Conservation (phyloP, 1,140 invertebrate genomes). For the Cydia splendana region DNA sequence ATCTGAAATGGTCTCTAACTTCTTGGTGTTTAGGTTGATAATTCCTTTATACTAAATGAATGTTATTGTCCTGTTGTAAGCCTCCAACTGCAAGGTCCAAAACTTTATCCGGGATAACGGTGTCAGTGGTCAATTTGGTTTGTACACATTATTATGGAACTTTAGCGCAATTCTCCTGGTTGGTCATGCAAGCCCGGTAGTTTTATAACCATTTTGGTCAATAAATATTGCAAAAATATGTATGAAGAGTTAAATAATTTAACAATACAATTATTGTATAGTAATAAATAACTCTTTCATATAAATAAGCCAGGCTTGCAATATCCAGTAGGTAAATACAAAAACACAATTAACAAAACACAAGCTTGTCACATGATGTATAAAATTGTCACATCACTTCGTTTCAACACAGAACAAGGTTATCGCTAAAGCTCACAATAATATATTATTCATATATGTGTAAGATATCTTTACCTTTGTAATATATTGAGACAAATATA, state of each 20-base stretch:
- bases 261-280: too few relatives aligned
- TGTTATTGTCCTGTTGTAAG: slow-evolving; percentile 71
- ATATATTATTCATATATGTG: not conserved
- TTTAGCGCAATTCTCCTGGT: slow-evolving; percentile 48
- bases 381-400: slow-evolving; percentile 18
- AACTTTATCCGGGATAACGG: slow-evolving; percentile 74
- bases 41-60: slow-evolving; percentile 49
- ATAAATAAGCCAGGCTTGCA: not conserved
- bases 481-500: not conserved
- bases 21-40: slow-evolving; percentile 33
- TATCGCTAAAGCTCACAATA: slow-evolving; percentile 39
- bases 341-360: slow-evolving; percentile 33
- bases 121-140: slow-evolving; percentile 78
- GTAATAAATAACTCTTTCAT: not conserved
- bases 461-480: not conserved
- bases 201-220: not conserved
- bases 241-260: too few relatives aligned
- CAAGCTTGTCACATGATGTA: slow-evolving; percentile 42
- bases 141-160: slow-evolving; percentile 63
- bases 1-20: slow-evolving; percentile 20
- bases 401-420: slow-evolving; percentile 35
- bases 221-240: not conserved
- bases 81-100: slow-evolving; percentile 71
- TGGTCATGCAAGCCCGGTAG: slow-evolving; percentile 55
- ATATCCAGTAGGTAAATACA: slow-evolving; percentile 2